phyloP scores from a whole-genome alignment of 2,888 invertebrate genomes.

The Drosophila atroscutellata region DNA sequence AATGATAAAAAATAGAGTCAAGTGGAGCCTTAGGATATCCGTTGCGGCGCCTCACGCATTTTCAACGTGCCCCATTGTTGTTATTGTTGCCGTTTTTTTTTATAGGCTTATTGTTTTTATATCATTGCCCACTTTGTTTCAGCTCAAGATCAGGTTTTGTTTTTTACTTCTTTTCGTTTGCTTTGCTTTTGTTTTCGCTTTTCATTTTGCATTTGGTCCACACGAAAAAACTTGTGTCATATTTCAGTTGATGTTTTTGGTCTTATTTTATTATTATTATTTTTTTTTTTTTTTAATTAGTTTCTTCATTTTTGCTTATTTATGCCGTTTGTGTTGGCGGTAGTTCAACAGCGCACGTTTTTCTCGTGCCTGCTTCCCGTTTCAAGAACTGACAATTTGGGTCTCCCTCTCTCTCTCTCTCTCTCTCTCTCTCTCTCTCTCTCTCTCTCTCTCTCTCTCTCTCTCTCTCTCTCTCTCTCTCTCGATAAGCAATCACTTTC shows the following conservation, averaged over 20 bases:
- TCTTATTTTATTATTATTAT: background rate
- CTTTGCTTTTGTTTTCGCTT: constrained; percentile 63
- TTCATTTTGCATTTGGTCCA: constrained; percentile 66
- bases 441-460: constrained; percentile 24
- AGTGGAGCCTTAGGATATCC: constrained; percentile 65
- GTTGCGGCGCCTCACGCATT: constrained; percentile 45
- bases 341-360: constrained; percentile 19
- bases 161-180: constrained; percentile 6
- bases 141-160: constrained; percentile 47
- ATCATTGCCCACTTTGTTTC: constrained; percentile 61
- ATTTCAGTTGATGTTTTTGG: constrained; percentile 38
- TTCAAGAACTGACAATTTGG: constrained; percentile 34
- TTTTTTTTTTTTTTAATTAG: constrained; percentile 53
- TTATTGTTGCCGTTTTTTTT: constrained; percentile 37
- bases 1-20: background rate
- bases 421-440: constrained; percentile 28
- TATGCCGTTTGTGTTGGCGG: constrained; percentile 20
- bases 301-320: constrained; percentile 28
- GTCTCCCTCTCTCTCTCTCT: constrained; percentile 32
- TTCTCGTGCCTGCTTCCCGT: constrained; percentile 21
- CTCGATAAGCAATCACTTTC: constrained; percentile 65
- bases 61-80: constrained; percentile 37
- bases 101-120: constrained; percentile 54
- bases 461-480: constrained; percentile 24
- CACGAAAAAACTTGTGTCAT: constrained; percentile 64